Percentiles rank a stretch among this genome's conserved stretches.
Evolutionary conservation across 2,113 vertebrate genomes (phyloP).

Genomic region (Leiothrix lutea): DNA sequence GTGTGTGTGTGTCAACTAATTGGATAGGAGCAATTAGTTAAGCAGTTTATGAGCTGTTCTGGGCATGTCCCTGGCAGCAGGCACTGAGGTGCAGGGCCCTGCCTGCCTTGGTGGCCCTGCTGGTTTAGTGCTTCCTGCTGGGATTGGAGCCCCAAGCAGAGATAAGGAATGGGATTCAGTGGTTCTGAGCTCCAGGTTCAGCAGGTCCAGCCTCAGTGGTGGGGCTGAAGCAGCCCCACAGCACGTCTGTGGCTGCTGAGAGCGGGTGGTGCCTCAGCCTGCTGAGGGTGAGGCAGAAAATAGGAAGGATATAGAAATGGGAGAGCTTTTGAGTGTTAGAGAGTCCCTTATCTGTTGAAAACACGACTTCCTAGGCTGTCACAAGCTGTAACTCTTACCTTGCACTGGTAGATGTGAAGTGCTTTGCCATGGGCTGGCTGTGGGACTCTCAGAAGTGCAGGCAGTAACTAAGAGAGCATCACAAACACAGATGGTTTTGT

Average conservation of each 20-base stretch:
- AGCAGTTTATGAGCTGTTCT: slow-evolving; percentile 10
- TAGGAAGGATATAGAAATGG: not conserved
- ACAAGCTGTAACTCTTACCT: not conserved
- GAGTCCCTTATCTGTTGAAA: not conserved
- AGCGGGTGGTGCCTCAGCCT: not conserved
- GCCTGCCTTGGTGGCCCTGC: not conserved
- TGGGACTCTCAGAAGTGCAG: not conserved
- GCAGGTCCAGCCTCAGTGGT: not conserved
- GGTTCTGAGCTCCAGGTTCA: not conserved
- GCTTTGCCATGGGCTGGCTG: not conserved
- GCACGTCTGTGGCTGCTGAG: not conserved
- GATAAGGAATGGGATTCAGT: not conserved
- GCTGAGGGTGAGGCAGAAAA: not conserved
- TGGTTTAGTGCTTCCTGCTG: not conserved
- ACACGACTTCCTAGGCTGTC: not conserved
- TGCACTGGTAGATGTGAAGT: not conserved
- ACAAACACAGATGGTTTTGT: not conserved
- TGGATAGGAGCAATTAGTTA: slow-evolving; percentile 31
- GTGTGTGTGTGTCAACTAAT: not conserved
- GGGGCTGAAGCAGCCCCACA: not conserved
- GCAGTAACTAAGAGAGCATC: not conserved
- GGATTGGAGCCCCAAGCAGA: not conserved
- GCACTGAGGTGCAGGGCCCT: not conserved
- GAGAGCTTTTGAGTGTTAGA: not conserved
- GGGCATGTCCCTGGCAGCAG: not conserved